These are phyloP conservation scores for Nannospalax galili DNA, from an alignment of 2,113 vertebrate genomes.

Conservation along the genomic window DNA sequence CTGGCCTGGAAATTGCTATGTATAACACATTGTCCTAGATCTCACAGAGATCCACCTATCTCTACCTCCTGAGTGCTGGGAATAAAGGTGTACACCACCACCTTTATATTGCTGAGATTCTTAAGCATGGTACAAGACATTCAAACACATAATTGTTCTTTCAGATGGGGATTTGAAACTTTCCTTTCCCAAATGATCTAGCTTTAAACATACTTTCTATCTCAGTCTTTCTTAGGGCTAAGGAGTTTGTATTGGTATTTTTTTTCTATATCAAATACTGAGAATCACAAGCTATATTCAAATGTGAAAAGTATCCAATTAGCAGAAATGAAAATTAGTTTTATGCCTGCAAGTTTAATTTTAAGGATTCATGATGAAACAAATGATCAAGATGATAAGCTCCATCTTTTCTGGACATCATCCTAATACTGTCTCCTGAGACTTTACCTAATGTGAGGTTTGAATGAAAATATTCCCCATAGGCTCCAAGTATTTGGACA, in stretches of 20 bases:
- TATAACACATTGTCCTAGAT: no score
- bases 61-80: no score
- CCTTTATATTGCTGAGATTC: no score
- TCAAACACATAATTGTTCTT: neutral
- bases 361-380: neutral
- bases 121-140: neutral
- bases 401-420: neutral
- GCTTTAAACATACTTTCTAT: neutral
- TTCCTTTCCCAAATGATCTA: neutral
- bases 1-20: no score
- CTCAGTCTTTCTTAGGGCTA: neutral
- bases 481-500: no score
- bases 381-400: slow-evolving; percentile 8
- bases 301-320: neutral
- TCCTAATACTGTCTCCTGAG: neutral
- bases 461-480: no score
- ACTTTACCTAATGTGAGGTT: no score
- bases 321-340: neutral
- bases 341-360: neutral
- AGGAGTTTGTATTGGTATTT: slow-evolving; percentile 5
- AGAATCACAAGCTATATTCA: neutral
- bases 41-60: no score
- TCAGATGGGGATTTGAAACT: neutral
- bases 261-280: neutral
- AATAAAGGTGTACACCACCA: no score